Conservation (phyloP, 2,113 vertebrate genomes). For the Larimichthys polyactis region DNA sequence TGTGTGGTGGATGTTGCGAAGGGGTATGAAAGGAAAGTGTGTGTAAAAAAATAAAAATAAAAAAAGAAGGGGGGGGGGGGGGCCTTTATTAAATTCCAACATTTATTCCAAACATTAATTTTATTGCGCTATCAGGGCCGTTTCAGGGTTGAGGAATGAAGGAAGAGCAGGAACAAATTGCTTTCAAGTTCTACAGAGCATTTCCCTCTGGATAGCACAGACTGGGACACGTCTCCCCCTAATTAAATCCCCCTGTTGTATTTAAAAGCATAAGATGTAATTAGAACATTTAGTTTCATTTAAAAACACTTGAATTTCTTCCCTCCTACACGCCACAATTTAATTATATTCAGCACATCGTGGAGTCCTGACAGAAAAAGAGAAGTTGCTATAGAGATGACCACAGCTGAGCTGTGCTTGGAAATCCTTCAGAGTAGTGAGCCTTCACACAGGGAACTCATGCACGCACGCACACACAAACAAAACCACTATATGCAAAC, state of each 20-base stretch:
- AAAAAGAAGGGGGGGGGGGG: neutral
- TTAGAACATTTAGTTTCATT: conserved; percentile 81
- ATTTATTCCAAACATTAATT: conserved; percentile 75
- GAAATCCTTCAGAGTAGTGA: conserved; percentile 61
- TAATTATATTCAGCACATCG: conserved; percentile 70
- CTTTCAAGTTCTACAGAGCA: conserved; percentile 78
- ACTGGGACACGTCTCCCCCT: conserved; percentile 60
- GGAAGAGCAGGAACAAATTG: conserved; percentile 75
- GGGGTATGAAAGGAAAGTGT: conserved; percentile 10
- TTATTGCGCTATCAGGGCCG: conserved; percentile 66
- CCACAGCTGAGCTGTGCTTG: conserved; percentile 56
- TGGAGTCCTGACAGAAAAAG: conserved; percentile 50
- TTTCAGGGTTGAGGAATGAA: conserved; percentile 75
- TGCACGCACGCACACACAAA: neutral
- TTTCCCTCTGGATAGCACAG: conserved; percentile 70
- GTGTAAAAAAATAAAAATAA: conserved; percentile 6
- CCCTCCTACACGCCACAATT: conserved; percentile 62
- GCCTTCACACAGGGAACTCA: conserved; percentile 7
- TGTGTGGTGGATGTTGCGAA: neutral
- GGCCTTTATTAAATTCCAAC: conserved; percentile 72
- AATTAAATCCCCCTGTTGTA: conserved; percentile 80
- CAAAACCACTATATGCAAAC: conserved; percentile 19
- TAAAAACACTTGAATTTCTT: conserved; percentile 65
- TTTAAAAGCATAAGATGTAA: conserved; percentile 78
- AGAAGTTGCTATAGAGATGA: conserved; percentile 83